Conservation (phyloP, 2,888 invertebrate genomes). For the Theodoxus fluviatilis region DNA sequence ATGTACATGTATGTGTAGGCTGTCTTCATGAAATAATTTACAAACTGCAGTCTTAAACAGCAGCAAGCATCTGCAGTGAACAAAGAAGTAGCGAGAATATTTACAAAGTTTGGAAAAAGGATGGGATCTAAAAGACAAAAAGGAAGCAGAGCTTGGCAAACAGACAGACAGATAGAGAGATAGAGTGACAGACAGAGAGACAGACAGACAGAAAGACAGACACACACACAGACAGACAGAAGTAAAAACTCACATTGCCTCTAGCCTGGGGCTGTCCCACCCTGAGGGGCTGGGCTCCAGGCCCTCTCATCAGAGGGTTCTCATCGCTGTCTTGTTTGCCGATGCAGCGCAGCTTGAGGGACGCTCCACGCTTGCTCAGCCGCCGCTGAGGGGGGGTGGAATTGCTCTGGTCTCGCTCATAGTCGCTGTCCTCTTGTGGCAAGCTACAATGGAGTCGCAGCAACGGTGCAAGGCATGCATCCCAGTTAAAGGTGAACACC, state of each 20-base stretch:
- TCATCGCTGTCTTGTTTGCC: conserved; percentile 66
- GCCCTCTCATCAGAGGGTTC: conserved; percentile 68
- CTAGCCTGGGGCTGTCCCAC: conserved; percentile 71
- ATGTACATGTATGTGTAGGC: no score
- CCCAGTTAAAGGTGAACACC: no score
- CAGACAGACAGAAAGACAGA: not conserved
- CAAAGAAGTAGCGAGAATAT: no score
- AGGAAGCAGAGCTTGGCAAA: no score
- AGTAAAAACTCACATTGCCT: conserved; percentile 6
- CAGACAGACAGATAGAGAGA: conserved; percentile 2
- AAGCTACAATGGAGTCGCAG: conserved; percentile 52
- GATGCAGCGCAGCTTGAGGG: conserved; percentile 64
- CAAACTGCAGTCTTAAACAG: conserved; percentile 13
- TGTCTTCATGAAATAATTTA: no score
- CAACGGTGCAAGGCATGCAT: no score
- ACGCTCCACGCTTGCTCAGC: conserved; percentile 59
- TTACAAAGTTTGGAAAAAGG: no score
- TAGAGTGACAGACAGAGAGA: not conserved
- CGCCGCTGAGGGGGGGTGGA: conserved; percentile 62
- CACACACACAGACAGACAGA: not conserved
- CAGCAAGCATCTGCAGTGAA: conserved; percentile 8
- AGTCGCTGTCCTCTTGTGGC: conserved; percentile 65
- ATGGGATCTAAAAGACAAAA: no score
- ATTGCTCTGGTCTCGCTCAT: conserved; percentile 71
- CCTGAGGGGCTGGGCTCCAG: conserved; percentile 74